Evolutionary conservation across 2,797 vertebrate genomes (phyloP), one percentile per base, ranked within the genome.

Genomic region (Cossypha polioptera): DNA sequence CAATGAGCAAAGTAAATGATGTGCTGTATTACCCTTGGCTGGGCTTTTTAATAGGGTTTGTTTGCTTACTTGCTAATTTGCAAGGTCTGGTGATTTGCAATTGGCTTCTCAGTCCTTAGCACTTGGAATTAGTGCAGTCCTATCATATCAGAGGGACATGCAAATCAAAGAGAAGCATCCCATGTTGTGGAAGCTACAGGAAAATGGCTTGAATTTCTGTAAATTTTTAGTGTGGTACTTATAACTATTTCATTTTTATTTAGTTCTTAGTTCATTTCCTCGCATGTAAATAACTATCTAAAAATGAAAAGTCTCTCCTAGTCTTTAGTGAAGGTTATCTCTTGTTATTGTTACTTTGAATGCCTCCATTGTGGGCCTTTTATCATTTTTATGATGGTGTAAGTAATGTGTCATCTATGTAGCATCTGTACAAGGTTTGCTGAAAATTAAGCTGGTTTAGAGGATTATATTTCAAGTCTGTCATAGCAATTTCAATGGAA

Each of bases 321-420:
- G 75, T 45, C 81, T 90, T 74, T 68, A 57, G 48, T 58, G 75
- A 97, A 96, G 95, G 96, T 80, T 81, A 91, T 94, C 76, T 89
- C 90, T 81, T 77, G 68, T 86, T 77, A 83, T 71, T 90, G 75
- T 85, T 95, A 88, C 43, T 95, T 94, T 93, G 87, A 97, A 88
- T 91, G 80, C 54, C 42, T 94, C 90, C 40, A 10, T 8, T 77
- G 90, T 84, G 74, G 17, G 17, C 18, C 38, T 94, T 96, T 63
- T 62, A 88, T 98, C 83, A 96, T 94, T 97, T 98, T 98, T 96
- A 96, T 80, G 53, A 61, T 51, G 35, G 73, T 29, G 43, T 89
- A 93, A 97, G 90, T 86, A 94, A 94, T 68, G 43, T 95, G 92
- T 81, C 90, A 91, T 81, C 90, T 93, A 26, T 58, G 79, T 35